phyloP scores from a whole-genome alignment of 2,888 invertebrate genomes.

The Argyresthia albistria region DNA sequence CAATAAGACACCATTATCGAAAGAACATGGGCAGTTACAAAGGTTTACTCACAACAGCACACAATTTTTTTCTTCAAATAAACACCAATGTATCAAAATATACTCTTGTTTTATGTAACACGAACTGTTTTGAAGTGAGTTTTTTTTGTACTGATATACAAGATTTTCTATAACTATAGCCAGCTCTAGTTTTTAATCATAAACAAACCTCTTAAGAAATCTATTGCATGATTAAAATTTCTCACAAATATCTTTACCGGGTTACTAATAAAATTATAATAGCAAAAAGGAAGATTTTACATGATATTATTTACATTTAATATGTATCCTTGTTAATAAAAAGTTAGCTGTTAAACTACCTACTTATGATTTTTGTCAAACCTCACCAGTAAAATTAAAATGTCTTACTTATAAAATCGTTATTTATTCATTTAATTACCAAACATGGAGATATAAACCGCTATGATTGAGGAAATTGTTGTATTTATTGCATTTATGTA shows the following conservation, averaged over 20 bases:
- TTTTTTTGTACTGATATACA: constrained; percentile 68
- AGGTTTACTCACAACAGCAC: constrained; percentile 18
- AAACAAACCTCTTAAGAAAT: constrained; percentile 22
- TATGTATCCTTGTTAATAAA: neutral
- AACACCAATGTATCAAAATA: constrained; percentile 58
- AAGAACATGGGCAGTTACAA: constrained; percentile 10
- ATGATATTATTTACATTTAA: neutral
- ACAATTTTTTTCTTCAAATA: constrained; percentile 28
- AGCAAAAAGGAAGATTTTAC: neutral
- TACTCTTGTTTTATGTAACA: constrained; percentile 36
- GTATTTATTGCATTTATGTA: no score
- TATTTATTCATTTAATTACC: no score
- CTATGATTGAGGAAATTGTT: no score
- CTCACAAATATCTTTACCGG: constrained; percentile 1
- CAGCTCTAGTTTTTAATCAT: constrained; percentile 31
- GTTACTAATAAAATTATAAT: neutral
- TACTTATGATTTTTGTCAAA: no score
- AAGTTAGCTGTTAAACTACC: no score
- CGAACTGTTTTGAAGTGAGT: constrained; percentile 24
- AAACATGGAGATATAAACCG: no score
- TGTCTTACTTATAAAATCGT: no score
- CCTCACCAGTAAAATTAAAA: no score
- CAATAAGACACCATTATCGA: no score
- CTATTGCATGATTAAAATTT: constrained; percentile 29
- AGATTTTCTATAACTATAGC: constrained; percentile 24